Conservation (phyloP, 2,113 vertebrate genomes). For the Peromyscus leucopus region DNA sequence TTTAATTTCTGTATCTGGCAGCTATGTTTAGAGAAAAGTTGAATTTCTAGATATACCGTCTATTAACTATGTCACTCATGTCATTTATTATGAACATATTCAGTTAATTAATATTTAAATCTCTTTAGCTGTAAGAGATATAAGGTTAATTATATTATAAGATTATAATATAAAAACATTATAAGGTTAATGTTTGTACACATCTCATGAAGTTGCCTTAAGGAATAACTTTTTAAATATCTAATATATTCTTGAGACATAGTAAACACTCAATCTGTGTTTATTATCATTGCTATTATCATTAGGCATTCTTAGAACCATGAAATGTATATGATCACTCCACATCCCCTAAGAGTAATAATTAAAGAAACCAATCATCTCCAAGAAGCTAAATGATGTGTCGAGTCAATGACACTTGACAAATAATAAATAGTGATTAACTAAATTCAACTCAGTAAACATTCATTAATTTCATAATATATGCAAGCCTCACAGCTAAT, state of each 20-base stretch:
- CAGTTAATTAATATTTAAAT: conserved; percentile 15
- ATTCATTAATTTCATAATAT: conserved; percentile 58
- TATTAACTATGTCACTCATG: background rate
- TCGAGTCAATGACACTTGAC: conserved; percentile 60
- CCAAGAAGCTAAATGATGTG: conserved; percentile 37
- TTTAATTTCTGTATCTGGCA: conserved; percentile 29
- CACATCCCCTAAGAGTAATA: conserved; percentile 14
- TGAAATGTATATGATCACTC: conserved; percentile 1
- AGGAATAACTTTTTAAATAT: conserved; percentile 25
- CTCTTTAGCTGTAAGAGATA: background rate
- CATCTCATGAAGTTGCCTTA: background rate
- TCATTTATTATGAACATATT: background rate
- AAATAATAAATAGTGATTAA: conserved; percentile 66
- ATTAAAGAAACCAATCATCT: conserved; percentile 23
- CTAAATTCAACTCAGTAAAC: conserved; percentile 61
- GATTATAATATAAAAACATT: background rate
- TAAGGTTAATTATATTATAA: background rate
- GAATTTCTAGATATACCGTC: background rate
- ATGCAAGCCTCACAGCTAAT: conserved; percentile 49
- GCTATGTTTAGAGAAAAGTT: background rate
- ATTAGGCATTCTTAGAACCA: background rate
- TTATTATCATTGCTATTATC: background rate
- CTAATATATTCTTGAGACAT: background rate
- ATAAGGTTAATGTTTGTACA: background rate
- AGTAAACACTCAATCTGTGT: background rate